A percentile compares a stretch with the other conserved stretches of the same genome.
Evolutionary conservation across 2,797 vertebrate species (phyloP).

Genomic region (Chaunax sp.): DNA sequence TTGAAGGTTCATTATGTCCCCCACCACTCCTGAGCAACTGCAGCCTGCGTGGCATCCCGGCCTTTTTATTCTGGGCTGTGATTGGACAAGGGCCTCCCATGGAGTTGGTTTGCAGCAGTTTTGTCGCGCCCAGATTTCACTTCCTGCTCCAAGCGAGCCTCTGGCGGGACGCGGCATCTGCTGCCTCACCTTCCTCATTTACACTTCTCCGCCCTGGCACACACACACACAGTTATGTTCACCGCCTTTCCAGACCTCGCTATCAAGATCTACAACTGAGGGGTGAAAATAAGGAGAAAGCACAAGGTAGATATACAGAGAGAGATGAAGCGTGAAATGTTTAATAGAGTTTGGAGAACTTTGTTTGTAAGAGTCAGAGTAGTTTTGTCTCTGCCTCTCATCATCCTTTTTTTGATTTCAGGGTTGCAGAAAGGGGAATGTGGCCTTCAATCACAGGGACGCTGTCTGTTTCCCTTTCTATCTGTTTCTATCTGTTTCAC

Average conservation of each 20-base stretch:
- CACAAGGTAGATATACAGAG: conserved; percentile 50
- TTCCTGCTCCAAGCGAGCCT: conserved; percentile 93
- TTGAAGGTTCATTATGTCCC: conserved; percentile 91
- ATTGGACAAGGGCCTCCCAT: conserved; percentile 98
- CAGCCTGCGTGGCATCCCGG: conserved; percentile 83
- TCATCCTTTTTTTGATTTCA: conserved; percentile 52
- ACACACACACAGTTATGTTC: conserved; percentile 65
- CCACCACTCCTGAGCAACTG: conserved; percentile 92
- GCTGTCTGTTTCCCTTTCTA: neutral
- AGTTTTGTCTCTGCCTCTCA: conserved; percentile 50
- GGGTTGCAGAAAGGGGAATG: conserved; percentile 55
- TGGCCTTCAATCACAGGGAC: conserved; percentile 41
- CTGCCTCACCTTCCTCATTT: conserved; percentile 87
- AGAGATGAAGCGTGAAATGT: conserved; percentile 77
- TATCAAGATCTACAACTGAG: conserved; percentile 61
- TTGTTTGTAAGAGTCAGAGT: conserved; percentile 64
- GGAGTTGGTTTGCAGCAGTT: conserved; percentile 99
- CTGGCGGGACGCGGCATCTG: conserved; percentile 99
- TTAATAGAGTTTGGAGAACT: conserved; percentile 82
- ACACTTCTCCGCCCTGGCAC: conserved; percentile 80
- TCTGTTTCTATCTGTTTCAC: neutral
- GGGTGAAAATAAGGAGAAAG: conserved; percentile 21
- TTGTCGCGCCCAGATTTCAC: conserved; percentile 98
- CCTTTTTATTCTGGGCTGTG: conserved; percentile 98
- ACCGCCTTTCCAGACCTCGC: conserved; percentile 77